Percentiles rank a stretch among this genome's conserved stretches.
phyloP scores from a whole-genome alignment of 2,797 vertebrate species.

The Scleropages formosus region DNA sequence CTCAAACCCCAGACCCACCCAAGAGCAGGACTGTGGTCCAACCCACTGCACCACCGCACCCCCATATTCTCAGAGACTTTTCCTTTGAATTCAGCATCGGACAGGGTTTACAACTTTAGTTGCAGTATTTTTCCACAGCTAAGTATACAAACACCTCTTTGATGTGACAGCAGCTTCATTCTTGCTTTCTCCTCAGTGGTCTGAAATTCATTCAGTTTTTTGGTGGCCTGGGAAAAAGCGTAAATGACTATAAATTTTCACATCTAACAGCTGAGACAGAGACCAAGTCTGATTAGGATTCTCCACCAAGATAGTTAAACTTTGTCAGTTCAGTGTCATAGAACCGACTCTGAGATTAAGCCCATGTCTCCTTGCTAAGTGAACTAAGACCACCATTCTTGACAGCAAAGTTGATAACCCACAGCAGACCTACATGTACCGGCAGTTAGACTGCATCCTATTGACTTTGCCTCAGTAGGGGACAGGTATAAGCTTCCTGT shows the following conservation, averaged over 20 bases:
- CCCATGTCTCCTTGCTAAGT: neutral
- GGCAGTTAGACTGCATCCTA: conserved; percentile 47
- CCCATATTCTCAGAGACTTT: too few relatives aligned
- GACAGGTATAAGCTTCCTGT: conserved; percentile 50
- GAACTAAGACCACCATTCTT: neutral
- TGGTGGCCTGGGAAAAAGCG: conserved; percentile 13
- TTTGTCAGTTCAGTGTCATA: conserved; percentile 22
- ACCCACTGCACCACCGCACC: too few relatives aligned
- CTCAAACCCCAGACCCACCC: too few relatives aligned
- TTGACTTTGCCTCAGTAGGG: conserved; percentile 46
- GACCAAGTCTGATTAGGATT: conserved; percentile 15
- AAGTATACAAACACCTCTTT: conserved; percentile 35
- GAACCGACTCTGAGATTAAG: neutral
- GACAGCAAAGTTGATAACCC: neutral
- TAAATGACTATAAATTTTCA: conserved; percentile 47
- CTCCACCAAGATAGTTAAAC: neutral
- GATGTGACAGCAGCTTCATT: conserved; percentile 45
- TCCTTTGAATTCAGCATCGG: conserved; percentile 39
- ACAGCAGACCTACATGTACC: conserved; percentile 20
- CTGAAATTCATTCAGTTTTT: conserved; percentile 38
- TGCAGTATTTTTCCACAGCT: conserved; percentile 34
- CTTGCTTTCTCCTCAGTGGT: conserved; percentile 52
- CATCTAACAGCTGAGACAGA: conserved; percentile 44
- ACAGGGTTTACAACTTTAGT: conserved; percentile 42
- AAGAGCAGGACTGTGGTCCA: too few relatives aligned